A percentile compares a stretch with the other conserved stretches of the same genome.
phyloP scores from a whole-genome alignment of 2,113 vertebrate genomes.

The Callipepla californica region DNA sequence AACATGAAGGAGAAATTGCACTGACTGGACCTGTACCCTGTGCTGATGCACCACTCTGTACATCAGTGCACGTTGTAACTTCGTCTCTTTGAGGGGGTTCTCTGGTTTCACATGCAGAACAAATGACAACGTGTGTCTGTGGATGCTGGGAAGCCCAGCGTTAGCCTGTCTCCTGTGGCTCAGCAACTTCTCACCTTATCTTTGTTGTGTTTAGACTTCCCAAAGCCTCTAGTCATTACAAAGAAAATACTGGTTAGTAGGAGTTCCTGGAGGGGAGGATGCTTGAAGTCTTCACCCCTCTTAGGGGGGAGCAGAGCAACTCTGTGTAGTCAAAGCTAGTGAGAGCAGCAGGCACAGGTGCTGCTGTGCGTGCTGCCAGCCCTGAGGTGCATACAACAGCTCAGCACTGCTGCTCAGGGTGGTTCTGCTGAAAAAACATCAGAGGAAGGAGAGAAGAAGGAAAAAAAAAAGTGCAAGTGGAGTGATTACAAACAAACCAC shows the following conservation, averaged over 20 bases:
- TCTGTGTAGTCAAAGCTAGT: not conserved
- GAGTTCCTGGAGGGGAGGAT: not conserved
- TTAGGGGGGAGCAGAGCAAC: not conserved
- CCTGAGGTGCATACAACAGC: not conserved
- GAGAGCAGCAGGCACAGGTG: not conserved
- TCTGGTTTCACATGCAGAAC: not conserved
- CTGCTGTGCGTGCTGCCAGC: fast-evolving
- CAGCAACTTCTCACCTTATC: not conserved
- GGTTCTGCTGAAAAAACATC: not conserved
- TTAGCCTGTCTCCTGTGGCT: not conserved
- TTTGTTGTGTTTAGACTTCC: not conserved
- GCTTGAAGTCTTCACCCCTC: not conserved
- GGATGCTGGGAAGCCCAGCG: not conserved
- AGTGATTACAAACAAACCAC: slow-evolving; percentile 13
- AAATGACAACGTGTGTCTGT: not conserved
- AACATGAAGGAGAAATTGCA: not conserved
- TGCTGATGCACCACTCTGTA: not conserved
- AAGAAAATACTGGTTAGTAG: not conserved
- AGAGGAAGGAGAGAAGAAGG: not conserved
- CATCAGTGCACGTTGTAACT: not conserved
- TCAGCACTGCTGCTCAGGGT: not conserved
- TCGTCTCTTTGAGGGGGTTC: not conserved
- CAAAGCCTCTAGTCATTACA: not conserved
- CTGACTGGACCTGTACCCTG: not conserved
- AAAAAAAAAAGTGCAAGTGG: not conserved